These are phyloP conservation scores for Lepisosteus osseus DNA, from an alignment of 2,113 vertebrate species.

Conservation along the genomic window DNA sequence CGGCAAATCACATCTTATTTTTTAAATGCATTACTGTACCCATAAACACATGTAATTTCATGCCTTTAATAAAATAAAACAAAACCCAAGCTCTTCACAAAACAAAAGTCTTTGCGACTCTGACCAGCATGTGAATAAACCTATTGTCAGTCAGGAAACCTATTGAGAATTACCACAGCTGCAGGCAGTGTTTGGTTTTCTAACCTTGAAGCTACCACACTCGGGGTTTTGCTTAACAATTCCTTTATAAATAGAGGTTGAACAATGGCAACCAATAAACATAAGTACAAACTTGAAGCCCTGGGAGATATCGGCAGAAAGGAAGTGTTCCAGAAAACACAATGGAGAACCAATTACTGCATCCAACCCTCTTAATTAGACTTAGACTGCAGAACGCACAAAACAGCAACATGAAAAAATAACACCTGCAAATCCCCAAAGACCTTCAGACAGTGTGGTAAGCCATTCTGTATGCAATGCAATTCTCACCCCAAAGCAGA, in stretches of 20 bases:
- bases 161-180: conserved; percentile 9
- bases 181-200: not conserved
- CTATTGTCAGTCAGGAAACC: conserved; percentile 12
- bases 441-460: too few relatives aligned
- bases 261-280: not conserved
- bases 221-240: not conserved
- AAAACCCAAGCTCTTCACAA: not conserved
- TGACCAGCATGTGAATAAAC: conserved; percentile 17
- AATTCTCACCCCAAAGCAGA: too few relatives aligned
- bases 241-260: not conserved
- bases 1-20: too few relatives aligned
- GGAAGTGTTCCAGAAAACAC: not conserved
- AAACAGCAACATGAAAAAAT: too few relatives aligned
- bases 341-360: not conserved
- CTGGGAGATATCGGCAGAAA: not conserved
- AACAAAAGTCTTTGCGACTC: not conserved
- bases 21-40: too few relatives aligned
- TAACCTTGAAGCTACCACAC: conserved; percentile 6
- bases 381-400: not conserved
- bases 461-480: too few relatives aligned
- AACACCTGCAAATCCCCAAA: too few relatives aligned
- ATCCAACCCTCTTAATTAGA: not conserved
- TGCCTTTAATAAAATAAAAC: not conserved
- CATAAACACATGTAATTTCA: not conserved
- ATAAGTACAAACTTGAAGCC: not conserved